These are phyloP conservation scores for Watsonalla binaria DNA, from an alignment of 2,888 invertebrate genomes.

Conservation along the genomic window DNA sequence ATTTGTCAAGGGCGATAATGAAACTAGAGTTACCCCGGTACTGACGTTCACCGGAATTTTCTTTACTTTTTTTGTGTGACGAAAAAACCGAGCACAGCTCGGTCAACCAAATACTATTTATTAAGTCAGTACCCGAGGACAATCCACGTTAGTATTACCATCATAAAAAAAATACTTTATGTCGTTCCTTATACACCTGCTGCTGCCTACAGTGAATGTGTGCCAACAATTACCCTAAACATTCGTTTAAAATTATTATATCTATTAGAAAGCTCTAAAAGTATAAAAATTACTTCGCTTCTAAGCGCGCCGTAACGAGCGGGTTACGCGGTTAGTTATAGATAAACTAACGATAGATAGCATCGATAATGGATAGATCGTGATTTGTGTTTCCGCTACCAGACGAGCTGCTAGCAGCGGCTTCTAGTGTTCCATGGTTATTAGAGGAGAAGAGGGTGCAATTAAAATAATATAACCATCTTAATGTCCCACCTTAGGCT, in stretches of 20 bases:
- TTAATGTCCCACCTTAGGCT: constrained; percentile 1
- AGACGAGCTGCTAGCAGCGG: too few species aligned
- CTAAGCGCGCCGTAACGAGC: background rate
- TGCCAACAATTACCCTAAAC: background rate
- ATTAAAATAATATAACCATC: constrained; percentile 3
- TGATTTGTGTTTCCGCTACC: constrained; percentile 66
- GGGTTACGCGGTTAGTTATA: background rate
- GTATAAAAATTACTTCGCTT: background rate
- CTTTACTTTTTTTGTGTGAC: too few species aligned
- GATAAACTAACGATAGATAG: constrained; percentile 22
- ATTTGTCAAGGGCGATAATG: too few species aligned
- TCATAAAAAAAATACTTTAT: too few species aligned
- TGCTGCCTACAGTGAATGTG: too few species aligned
- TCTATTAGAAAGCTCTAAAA: background rate
- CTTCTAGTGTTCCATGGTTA: constrained; percentile 38
- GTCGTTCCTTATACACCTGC: too few species aligned
- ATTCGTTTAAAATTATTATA: background rate
- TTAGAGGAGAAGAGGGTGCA: constrained; percentile 20
- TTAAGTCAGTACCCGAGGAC: too few species aligned
- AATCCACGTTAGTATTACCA: too few species aligned
- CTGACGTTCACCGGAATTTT: too few species aligned
- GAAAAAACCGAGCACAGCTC: too few species aligned
- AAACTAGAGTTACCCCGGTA: too few species aligned
- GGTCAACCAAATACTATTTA: too few species aligned
- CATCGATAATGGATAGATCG: constrained; percentile 29